phyloP scores from a whole-genome alignment of 37 sponge, comb jelly and placozoan genomes.

The Ephydatia muelleri region DNA sequence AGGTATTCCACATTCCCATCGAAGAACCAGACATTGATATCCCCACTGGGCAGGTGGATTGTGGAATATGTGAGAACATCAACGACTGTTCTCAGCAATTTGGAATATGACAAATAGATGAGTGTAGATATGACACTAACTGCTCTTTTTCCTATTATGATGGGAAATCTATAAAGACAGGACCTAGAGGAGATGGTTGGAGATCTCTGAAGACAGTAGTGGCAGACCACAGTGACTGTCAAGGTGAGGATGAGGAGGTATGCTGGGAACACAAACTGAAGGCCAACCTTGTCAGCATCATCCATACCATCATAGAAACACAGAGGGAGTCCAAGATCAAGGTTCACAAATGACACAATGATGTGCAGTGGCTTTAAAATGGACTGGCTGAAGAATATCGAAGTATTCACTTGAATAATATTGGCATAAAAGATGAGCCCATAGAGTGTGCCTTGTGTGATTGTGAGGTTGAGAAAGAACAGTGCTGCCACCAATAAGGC shows the following conservation, averaged over 20 bases:
- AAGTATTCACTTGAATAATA: conserved; percentile 21
- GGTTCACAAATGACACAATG: conserved; percentile 48
- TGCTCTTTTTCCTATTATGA: background rate
- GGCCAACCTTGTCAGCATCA: conserved; percentile 41
- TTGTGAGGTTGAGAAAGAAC: conserved; percentile 54
- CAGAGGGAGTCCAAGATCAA: conserved; percentile 54
- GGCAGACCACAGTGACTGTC: conserved; percentile 21
- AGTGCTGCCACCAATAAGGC: conserved; percentile 29
- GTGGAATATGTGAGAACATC: conserved; percentile 17
- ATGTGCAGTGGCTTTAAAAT: conserved; percentile 23
- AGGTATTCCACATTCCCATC: conserved; percentile 37
- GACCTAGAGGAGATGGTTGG: background rate
- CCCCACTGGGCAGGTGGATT: background rate
- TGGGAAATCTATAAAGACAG: background rate
- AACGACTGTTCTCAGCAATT: conserved; percentile 36
- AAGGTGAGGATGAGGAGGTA: conserved; percentile 49
- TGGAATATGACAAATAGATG: conserved; percentile 43
- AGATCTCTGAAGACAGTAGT: conserved; percentile 6
- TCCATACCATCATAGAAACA: conserved; percentile 75
- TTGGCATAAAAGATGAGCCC: conserved; percentile 64
- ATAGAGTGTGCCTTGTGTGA: conserved; percentile 45
- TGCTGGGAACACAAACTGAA: conserved; percentile 60
- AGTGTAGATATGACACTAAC: conserved; percentile 49
- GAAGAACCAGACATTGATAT: conserved; percentile 28
- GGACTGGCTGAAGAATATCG: conserved; percentile 21